phyloP scores from a whole-genome alignment of 2,888 invertebrate genomes.

The Dryocosmus kuriphilus region DNA sequence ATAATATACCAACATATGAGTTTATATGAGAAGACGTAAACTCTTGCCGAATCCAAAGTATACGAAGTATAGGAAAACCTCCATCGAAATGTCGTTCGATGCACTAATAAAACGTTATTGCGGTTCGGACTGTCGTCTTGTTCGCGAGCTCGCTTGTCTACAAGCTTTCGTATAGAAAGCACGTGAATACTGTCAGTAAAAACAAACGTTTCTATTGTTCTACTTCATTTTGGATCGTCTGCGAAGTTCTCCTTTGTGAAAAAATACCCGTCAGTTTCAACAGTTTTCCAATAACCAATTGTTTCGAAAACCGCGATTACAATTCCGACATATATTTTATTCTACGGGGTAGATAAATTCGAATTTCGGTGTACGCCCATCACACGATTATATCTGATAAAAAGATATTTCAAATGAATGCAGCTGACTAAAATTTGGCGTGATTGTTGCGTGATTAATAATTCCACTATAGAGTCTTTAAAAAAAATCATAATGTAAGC shows the following conservation, averaged over 20 bases:
- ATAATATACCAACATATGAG: slow-evolving; percentile 26
- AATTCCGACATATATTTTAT: not conserved
- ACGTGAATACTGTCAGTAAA: slow-evolving; percentile 32
- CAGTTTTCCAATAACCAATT: slow-evolving; percentile 24
- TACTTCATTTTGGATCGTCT: slow-evolving; percentile 23
- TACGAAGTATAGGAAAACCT: slow-evolving; percentile 26
- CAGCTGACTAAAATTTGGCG: not conserved
- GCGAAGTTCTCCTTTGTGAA: slow-evolving; percentile 22
- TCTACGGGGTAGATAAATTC: no score
- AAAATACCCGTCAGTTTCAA: not conserved
- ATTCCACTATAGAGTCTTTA: not conserved
- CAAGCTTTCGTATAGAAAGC: slow-evolving; percentile 26
- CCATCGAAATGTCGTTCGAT: slow-evolving; percentile 3
- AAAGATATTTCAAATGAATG: not conserved
- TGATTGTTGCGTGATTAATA: not conserved
- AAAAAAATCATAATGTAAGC: not conserved
- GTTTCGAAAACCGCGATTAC: slow-evolving; percentile 5
- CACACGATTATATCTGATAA: not conserved
- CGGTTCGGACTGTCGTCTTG: slow-evolving; percentile 29
- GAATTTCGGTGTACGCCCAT: not conserved
- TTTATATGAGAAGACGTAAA: slow-evolving; percentile 19
- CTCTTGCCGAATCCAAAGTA: slow-evolving; percentile 18
- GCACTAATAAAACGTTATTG: slow-evolving; percentile 37
- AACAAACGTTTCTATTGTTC: slow-evolving; percentile 28
- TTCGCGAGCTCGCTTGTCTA: slow-evolving; percentile 22